Evolutionary conservation across 2,888 invertebrate genomes (phyloP).

Genomic region (Chymomyza procnemis): DNA sequence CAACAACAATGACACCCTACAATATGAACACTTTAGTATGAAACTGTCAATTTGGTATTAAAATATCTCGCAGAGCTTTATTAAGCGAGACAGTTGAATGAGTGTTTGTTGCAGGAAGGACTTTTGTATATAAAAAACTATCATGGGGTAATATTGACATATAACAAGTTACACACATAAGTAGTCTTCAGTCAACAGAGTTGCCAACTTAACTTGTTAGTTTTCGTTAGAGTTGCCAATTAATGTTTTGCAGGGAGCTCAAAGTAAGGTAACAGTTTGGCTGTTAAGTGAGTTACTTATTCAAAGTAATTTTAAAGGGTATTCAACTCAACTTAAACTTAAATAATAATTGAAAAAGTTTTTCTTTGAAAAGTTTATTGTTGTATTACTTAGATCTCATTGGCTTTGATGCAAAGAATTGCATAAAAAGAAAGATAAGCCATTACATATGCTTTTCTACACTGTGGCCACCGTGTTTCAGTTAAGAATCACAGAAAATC

Average conservation of each 20-base stretch:
- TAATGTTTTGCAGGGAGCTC: background rate
- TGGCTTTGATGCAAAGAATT: no score
- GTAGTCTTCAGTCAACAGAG: background rate
- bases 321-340: no score
- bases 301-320: no score
- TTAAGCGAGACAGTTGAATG: constrained; percentile 30
- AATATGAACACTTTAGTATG: constrained; percentile 38
- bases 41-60: constrained; percentile 53
- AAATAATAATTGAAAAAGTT: no score
- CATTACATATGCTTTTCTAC: no score
- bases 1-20: constrained; percentile 19
- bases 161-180: background rate
- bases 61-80: constrained; percentile 45
- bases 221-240: background rate
- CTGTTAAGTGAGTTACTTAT: no score
- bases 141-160: background rate
- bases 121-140: background rate
- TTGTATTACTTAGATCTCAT: no score
- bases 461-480: no score
- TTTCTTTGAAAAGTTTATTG: no score
- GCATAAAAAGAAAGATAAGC: no score
- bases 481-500: no score
- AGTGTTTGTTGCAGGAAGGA: background rate
- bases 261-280: no score
- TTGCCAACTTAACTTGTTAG: background rate